A percentile compares a stretch with the other conserved stretches of the same genome.
phyloP scores from a whole-genome alignment of 2,888 invertebrate genomes.

The Cylindroiulus punctatus region DNA sequence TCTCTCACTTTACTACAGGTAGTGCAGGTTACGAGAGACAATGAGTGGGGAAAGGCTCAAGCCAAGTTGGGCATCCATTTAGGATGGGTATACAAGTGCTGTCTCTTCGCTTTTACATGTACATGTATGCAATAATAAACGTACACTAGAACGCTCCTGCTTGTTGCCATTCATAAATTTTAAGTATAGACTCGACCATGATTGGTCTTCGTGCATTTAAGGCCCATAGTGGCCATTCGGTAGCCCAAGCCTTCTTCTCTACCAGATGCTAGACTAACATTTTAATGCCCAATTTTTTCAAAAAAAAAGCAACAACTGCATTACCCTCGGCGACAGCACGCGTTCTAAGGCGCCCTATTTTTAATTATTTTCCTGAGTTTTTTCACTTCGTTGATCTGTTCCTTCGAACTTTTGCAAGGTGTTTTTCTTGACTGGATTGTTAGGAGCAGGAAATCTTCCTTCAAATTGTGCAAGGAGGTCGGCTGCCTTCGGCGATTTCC shows the following conservation, averaged over 20 bases:
- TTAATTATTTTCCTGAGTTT: slow-evolving; percentile 21
- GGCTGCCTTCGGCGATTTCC: not conserved
- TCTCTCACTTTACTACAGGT: too few species aligned
- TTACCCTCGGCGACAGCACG: not conserved
- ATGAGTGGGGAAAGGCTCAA: too few species aligned
- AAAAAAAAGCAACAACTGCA: not conserved
- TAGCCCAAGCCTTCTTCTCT: not conserved
- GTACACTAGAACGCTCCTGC: not conserved
- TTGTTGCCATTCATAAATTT: not conserved
- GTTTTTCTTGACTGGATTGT: not conserved
- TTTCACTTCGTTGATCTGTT: not conserved
- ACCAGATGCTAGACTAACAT: slow-evolving; percentile 12
- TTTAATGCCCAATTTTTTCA: not conserved
- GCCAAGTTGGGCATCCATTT: too few species aligned
- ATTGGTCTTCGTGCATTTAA: not conserved
- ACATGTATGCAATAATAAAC: too few species aligned
- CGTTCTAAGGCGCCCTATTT: slow-evolving; percentile 20
- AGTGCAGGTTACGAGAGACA: too few species aligned
- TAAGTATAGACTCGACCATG: not conserved
- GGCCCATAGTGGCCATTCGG: not conserved
- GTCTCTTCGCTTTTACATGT: too few species aligned
- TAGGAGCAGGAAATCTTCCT: not conserved
- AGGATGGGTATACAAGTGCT: too few species aligned
- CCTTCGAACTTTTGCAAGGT: not conserved
- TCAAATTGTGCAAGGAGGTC: slow-evolving; percentile 13